Evolutionary conservation across 2,888 invertebrate genomes (phyloP).

Genomic region (Athalia cordata): DNA sequence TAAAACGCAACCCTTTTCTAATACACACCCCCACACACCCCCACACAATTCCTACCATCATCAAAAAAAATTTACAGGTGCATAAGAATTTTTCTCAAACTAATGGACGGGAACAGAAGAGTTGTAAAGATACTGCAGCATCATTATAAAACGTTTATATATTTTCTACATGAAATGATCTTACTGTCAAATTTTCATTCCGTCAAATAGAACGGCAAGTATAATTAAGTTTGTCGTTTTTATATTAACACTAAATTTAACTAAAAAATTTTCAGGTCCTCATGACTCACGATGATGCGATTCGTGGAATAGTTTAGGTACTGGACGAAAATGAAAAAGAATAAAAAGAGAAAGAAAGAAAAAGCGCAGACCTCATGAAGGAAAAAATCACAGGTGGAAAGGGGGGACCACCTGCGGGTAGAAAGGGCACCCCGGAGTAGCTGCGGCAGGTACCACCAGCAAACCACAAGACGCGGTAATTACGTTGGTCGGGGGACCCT

Average conservation of each 20-base stretch:
- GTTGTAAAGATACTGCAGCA: slow-evolving; percentile 61
- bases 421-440: slow-evolving; percentile 50
- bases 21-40: slow-evolving; percentile 58
- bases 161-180: slow-evolving; percentile 51
- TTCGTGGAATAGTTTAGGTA: neutral
- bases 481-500: slow-evolving; percentile 55
- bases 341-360: neutral
- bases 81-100: slow-evolving; percentile 48
- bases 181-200: slow-evolving; percentile 11
- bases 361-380: neutral
- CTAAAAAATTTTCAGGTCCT: no score
- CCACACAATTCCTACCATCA: slow-evolving; percentile 47
- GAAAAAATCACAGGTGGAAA: neutral
- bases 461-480: slow-evolving; percentile 67
- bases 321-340: neutral
- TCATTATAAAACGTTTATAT: slow-evolving; percentile 64
- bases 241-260: no score
- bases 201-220: neutral
- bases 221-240: no score
- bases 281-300: neutral
- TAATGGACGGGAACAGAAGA: slow-evolving; percentile 61
- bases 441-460: slow-evolving; percentile 57
- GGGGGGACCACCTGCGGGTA: slow-evolving; percentile 64
- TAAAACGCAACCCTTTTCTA: slow-evolving; percentile 59
- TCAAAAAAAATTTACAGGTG: slow-evolving; percentile 57